A percentile compares a stretch with the other conserved stretches of the same genome.
Evolutionary conservation across 2,888 invertebrate genomes (phyloP).

Genomic region (Metopia argyrocephala): DNA sequence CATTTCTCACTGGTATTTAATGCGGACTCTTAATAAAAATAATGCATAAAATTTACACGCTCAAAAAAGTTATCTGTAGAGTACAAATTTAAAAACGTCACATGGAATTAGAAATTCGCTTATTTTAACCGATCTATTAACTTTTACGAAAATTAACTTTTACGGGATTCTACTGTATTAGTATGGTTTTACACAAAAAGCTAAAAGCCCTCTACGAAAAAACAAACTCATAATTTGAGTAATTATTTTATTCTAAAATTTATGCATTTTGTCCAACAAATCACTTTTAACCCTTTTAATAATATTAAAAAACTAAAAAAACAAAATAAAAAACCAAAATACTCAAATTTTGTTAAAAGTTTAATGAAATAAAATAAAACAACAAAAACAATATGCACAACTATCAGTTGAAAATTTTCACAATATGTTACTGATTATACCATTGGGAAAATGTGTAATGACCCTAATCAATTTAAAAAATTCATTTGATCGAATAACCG

Average conservation of each 20-base stretch:
- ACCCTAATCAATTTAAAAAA: conserved; percentile 65
- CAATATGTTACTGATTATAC: conserved; percentile 65
- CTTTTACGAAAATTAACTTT: too few species aligned
- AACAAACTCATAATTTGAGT: not conserved
- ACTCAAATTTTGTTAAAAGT: not conserved
- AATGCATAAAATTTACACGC: too few species aligned
- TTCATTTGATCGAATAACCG: conserved; percentile 49
- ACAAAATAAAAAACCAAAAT: conserved; percentile 1
- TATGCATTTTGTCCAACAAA: conserved; percentile 45
- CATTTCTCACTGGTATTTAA: too few species aligned
- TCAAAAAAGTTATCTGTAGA: too few species aligned
- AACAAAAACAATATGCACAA: not conserved
- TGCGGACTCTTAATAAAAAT: too few species aligned
- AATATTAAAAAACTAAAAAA: conserved; percentile 4
- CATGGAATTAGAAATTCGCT: too few species aligned
- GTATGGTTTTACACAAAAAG: too few species aligned
- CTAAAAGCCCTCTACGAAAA: too few species aligned
- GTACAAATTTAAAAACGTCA: too few species aligned
- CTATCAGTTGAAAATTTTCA: conserved; percentile 32
- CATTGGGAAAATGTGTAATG: conserved; percentile 64
- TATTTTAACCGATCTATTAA: too few species aligned
- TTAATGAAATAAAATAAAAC: conserved; percentile 1
- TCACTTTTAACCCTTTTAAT: conserved; percentile 43
- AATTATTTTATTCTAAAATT: conserved; percentile 43
- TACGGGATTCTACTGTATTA: too few species aligned